A percentile compares a stretch with the other conserved stretches of the same genome.
Conservation (phyloP, 2,113 vertebrate species). For the Paralichthys olivaceus region DNA sequence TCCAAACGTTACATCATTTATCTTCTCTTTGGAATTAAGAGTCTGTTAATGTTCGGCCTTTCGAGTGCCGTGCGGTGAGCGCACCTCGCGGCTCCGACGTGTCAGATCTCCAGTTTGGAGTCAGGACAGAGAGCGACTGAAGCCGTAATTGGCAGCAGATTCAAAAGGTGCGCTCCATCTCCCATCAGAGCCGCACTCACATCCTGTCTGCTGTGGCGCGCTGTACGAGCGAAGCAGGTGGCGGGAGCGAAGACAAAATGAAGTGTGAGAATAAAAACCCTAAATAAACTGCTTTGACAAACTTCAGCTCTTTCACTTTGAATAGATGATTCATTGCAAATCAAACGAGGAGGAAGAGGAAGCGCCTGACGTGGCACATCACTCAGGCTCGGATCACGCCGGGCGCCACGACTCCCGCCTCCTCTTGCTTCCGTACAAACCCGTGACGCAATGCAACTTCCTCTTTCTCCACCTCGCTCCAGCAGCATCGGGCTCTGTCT, state of each 20-base stretch:
- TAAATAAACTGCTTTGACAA: slow-evolving; percentile 64
- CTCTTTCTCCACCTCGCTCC: no score
- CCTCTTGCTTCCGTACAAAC: neutral
- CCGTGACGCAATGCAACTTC: no score
- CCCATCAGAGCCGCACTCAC: slow-evolving; percentile 44
- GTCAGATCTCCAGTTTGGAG: slow-evolving; percentile 62
- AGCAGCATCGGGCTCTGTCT: neutral
- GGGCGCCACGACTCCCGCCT: neutral
- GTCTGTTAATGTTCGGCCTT: slow-evolving; percentile 40
- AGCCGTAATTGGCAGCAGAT: slow-evolving; percentile 63
- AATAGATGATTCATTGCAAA: slow-evolving; percentile 36
- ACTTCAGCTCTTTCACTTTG: slow-evolving; percentile 21
- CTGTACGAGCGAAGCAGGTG: neutral
- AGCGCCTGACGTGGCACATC: slow-evolving; percentile 39
- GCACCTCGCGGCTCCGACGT: slow-evolving; percentile 28
- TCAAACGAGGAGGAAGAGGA: slow-evolving; percentile 41
- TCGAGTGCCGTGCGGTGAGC: slow-evolving; percentile 27
- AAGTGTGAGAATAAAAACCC: slow-evolving; percentile 28
- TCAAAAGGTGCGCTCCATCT: slow-evolving; percentile 57
- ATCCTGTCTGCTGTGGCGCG: slow-evolving; percentile 45
- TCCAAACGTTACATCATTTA: slow-evolving; percentile 32
- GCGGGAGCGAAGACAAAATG: no score
- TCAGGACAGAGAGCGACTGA: slow-evolving; percentile 52
- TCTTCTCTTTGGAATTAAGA: slow-evolving; percentile 37
- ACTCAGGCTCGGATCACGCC: slow-evolving; percentile 34